Evolutionary conservation across 2,888 invertebrate genomes (phyloP), one percentile per base, ranked within the genome.

Genomic region (Euclidia mi): DNA sequence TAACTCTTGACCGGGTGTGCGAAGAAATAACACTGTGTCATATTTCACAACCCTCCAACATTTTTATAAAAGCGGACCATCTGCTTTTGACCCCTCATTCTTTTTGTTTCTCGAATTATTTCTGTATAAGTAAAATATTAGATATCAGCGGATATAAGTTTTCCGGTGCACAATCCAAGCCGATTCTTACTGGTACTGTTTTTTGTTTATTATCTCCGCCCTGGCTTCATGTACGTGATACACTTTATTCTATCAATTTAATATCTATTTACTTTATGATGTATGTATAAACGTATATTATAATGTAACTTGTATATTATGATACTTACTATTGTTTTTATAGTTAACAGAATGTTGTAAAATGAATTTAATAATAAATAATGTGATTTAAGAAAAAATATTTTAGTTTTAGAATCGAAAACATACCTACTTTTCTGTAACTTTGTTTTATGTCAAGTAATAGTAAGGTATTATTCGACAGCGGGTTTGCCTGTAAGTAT

Each of bases 1-100:
- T 94, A 94, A 94, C 93, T 94, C 94, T 93, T 94, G 94, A 93
- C 93, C 94, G 94, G 94, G 92, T 94, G 94, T 91, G 94, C 94
- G 94, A 92, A 92, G 94, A 92, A 94, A 94, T 94, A 94, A 94
- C 94, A 92, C 90, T 90, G 92, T 94, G 94, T 94, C 94, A 94
- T 94, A 94, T 94, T 94, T 94, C 94, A 94, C 92, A 90, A 91
- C 94, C 93, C 93, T 93, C 94, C 92, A 91, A 94, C 94, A 94
- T 92, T 94, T 94, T 94, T 94, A 94, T 93, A 94, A 94, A 94
- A 90, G 94, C 88, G 90, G 84, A 93, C 94, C 94, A 93, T 94
- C 94, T 94, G 94, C 93, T 92, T 94, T 93, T 93, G 94, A 94
- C 94, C 94, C 92, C 93, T 94, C 92, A 91, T 93, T 91, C 93